Evolutionary conservation across 2,113 vertebrate genomes (phyloP), one percentile per base, ranked within the genome.

Genomic region (Aegotheles bennettii): DNA sequence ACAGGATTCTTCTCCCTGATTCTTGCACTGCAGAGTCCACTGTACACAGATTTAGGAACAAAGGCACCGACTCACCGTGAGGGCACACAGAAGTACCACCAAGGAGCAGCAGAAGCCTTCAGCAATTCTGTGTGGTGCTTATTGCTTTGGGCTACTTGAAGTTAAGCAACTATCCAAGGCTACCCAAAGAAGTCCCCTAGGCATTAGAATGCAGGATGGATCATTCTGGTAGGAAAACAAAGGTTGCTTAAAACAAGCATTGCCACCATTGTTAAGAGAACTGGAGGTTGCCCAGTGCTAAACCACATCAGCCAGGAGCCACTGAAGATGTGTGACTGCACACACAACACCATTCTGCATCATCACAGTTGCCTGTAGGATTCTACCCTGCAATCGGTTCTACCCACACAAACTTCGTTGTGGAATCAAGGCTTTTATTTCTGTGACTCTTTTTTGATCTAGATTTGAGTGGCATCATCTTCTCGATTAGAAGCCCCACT

Each of bases 401-500:
- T 84, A 12, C 80, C 90, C 92, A 90, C 93, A 94, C 73, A 87
- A 69, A 68, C 80, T 64, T 45, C 74, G 10, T 1, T 45, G 90
- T 28, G 61, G 81, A 89, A 80, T 33, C 38, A 18, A 40, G 54
- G 5, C 73, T 75, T 69, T 76, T 56, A 71, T 89, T 87, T 59
- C 93, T 51, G 61, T 81, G 88, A 64, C 90, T 93, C 79, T 56
- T 75, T 81, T 78, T 60, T 81, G 80, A 60, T 94, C 92, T 38
- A 68, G 79, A 84, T 90, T 81, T 93, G 94, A 96, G 95, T 87
- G 86, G 94, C 95, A 96, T 61, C 89, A 76, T 77, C 86, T 45
- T 90, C 93, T 78, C 64, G 88, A 92, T 78, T 64, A 94, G 90
- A 90, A 97, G 95, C 75, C 54, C 77, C 90, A 91, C 65, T 96